These are phyloP conservation scores for Apamea sordens DNA, from an alignment of 2,888 invertebrate genomes.

Conservation along the genomic window DNA sequence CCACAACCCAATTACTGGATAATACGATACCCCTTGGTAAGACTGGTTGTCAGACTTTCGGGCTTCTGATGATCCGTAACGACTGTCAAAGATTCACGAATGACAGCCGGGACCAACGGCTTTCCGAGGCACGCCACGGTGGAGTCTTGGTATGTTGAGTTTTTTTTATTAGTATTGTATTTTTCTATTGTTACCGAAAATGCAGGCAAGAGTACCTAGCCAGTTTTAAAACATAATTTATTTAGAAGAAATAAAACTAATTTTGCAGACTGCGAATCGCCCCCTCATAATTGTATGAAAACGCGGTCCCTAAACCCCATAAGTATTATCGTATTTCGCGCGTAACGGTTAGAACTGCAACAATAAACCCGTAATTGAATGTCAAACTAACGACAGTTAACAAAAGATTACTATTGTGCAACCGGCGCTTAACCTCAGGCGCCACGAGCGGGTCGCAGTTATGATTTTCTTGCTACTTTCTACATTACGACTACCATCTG, in stretches of 20 bases:
- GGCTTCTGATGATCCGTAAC: too few relatives aligned
- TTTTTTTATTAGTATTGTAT: too few relatives aligned
- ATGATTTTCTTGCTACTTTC: slow-evolving; percentile 54
- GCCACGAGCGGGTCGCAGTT: slow-evolving; percentile 44
- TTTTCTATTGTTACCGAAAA: neutral
- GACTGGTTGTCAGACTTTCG: too few relatives aligned
- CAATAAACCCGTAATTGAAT: slow-evolving; percentile 23
- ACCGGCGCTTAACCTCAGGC: slow-evolving; percentile 19
- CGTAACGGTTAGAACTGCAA: neutral
- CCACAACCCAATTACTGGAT: too few relatives aligned
- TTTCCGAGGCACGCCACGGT: too few relatives aligned
- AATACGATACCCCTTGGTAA: too few relatives aligned
- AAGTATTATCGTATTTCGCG: neutral
- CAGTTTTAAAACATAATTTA: neutral
- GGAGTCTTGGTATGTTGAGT: too few relatives aligned
- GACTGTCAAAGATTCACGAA: too few relatives aligned
- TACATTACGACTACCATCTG: slow-evolving; percentile 39
- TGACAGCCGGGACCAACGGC: too few relatives aligned
- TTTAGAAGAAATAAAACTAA: neutral
- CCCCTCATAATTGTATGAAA: neutral
- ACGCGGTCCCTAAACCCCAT: too few relatives aligned
- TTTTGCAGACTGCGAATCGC: neutral
- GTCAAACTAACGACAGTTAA: slow-evolving; percentile 20
- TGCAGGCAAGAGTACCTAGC: neutral
- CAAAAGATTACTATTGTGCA: slow-evolving; percentile 41